Evolutionary conservation across 1,140 invertebrate species (phyloP).

Genomic region (Mercenaria mercenaria): DNA sequence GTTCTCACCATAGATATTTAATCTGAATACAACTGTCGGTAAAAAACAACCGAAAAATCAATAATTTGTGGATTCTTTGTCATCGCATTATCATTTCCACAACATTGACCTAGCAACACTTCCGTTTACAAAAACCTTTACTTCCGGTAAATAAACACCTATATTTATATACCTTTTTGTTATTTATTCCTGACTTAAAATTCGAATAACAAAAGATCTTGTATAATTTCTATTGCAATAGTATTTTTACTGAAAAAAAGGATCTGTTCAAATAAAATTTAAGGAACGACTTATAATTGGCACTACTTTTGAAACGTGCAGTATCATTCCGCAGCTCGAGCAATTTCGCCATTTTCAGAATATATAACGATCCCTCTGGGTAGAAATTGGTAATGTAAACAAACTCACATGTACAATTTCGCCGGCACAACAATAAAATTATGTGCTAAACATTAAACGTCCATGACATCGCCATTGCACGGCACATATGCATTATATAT

Average conservation of each 20-base stretch:
- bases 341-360: conserved; percentile 70
- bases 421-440: neutral
- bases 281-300: neutral
- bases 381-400: conserved; percentile 78
- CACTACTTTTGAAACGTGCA: neutral
- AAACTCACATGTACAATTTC: conserved; percentile 74
- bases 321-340: conserved; percentile 40
- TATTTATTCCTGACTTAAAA: no score
- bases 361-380: conserved; percentile 73
- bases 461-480: no score
- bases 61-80: conserved; percentile 55
- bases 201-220: no score
- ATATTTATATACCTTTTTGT: no score
- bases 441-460: neutral
- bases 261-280: no score
- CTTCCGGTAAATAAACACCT: conserved; percentile 51
- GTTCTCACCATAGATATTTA: neutral
- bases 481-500: no score
- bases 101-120: conserved; percentile 65
- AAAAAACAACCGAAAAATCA: conserved; percentile 48
- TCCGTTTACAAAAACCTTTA: conserved; percentile 6
- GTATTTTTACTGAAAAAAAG: no score
- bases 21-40: neutral
- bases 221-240: no score
- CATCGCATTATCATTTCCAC: conserved; percentile 66